phyloP scores from a whole-genome alignment of 2,113 vertebrate species.

The Brachyhypopomus gauderio region DNA sequence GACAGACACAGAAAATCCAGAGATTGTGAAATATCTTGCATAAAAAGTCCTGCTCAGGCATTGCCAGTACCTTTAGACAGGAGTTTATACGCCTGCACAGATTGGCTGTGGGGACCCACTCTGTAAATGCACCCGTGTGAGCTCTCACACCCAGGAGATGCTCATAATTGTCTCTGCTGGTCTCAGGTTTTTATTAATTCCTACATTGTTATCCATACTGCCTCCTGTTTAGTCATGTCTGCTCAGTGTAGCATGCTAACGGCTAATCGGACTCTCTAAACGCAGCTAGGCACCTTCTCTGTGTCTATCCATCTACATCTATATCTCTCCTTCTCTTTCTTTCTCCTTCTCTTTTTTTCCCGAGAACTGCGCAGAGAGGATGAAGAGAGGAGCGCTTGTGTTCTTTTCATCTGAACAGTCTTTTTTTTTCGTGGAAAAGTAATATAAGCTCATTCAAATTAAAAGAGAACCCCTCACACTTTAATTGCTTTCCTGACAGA shows the following conservation, averaged over 20 bases:
- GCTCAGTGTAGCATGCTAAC: constrained; percentile 31
- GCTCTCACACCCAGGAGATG: constrained; percentile 42
- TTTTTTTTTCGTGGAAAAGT: constrained; percentile 69
- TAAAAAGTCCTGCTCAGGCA: constrained; percentile 23
- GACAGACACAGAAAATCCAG: constrained; percentile 21
- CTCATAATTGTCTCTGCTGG: constrained; percentile 52
- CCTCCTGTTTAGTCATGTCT: constrained; percentile 32
- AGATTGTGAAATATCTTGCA: constrained; percentile 36
- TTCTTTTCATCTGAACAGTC: constrained; percentile 67
- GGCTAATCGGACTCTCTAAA: constrained; percentile 4
- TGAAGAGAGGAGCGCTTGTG: constrained; percentile 68
- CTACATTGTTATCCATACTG: constrained; percentile 15
- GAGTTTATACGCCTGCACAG: constrained; percentile 24
- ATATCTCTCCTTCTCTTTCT: background rate
- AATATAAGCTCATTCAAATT: constrained; percentile 78
- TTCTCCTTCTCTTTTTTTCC: constrained; percentile 1
- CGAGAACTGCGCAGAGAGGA: constrained; percentile 62
- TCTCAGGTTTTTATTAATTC: constrained; percentile 48
- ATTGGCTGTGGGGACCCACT: constrained; percentile 30
- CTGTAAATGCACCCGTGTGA: constrained; percentile 43
- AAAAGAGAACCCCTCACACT: constrained; percentile 73
- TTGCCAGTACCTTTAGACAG: constrained; percentile 24
- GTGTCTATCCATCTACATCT: background rate
- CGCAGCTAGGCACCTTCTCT: background rate
- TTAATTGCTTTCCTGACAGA: constrained; percentile 80